phyloP scores from a whole-genome alignment of 2,797 vertebrate species.

The Gallinago stenura region DNA sequence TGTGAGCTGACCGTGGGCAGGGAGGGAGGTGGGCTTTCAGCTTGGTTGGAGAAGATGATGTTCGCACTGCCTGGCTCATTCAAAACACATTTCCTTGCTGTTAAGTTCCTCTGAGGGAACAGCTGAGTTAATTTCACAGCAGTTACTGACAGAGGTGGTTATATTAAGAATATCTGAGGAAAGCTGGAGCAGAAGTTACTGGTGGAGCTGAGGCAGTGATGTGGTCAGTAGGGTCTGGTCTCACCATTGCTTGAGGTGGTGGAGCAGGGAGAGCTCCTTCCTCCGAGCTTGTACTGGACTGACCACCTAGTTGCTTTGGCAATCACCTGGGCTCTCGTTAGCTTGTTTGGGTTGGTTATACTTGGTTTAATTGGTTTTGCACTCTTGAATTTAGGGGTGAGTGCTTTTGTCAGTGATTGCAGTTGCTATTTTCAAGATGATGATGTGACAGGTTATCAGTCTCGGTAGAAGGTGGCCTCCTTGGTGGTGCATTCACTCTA shows the following conservation, averaged over 20 bases:
- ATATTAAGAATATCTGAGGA: not conserved
- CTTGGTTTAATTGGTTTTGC: not conserved
- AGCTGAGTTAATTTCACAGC: not conserved
- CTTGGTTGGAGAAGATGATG: not conserved
- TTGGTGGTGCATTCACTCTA: not conserved
- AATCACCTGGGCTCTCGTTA: not conserved
- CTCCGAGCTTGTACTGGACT: not conserved
- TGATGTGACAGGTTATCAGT: not conserved
- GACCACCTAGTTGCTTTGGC: not conserved
- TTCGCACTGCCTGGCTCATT: not conserved
- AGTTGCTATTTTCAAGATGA: not conserved
- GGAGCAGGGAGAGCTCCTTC: not conserved
- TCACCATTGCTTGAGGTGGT: not conserved
- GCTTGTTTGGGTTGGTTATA: not conserved
- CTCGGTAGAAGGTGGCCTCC: not conserved
- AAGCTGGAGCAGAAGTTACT: not conserved
- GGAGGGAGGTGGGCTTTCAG: not conserved
- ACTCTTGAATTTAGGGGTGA: not conserved
- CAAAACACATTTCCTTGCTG: not conserved
- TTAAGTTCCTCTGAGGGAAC: not conserved
- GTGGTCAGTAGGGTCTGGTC: not conserved
- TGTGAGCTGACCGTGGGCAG: not conserved
- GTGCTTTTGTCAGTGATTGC: not conserved
- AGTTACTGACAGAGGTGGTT: not conserved
- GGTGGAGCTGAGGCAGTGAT: not conserved